Base-by-base conservation (phyloP, 1,140 invertebrate species). In the Atopsyche davidsoni region DNA sequence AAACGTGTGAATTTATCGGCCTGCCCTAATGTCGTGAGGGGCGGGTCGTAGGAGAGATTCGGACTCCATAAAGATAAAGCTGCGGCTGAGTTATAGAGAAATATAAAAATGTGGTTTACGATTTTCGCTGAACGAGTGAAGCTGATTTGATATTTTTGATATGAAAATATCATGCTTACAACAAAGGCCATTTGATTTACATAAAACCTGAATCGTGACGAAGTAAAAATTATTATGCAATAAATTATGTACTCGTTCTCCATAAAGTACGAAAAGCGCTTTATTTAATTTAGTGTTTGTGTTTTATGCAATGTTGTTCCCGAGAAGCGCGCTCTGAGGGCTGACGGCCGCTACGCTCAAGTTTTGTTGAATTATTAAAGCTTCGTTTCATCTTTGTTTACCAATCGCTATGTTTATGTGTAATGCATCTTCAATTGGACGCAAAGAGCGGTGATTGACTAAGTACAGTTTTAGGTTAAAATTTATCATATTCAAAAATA, bases 151-250 rank as follows among this genome's bases (percentile, higher is more conserved):
- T 56, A 51, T 51, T 51, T 56, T 51, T 18, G 53, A 56, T 56
- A 56, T 43, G 53, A 56, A 56, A 56, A 56, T 51, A 56, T 44
- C 47, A 36, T 13, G 46, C 42, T 46, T 46, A 55, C 53, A 56
- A 51, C 44, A 51, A 51, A 56, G 53, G 49, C 48, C 32, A 43
- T 55, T 56, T 38, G 43, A 51, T 56, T 55, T 46, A 51, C 47
- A 56, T 51, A 56, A 51, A 55, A 51, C 48, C 45, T 35, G 40
- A 51, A 46, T 56, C 53, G 53, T 56, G 53, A 56, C 53, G 48
- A 51, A 47, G 38, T 47, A 51, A 43, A 56, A 56, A 51, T 56
- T 51, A 56, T 56, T 56, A 39, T 47, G 48, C 53, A 56, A 56
- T 56, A 56, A 56, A 56, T 56, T 22, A 43, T 28, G 23, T 45